Conservation (phyloP, 2,113 vertebrate genomes). For the Lathamus discolor region DNA sequence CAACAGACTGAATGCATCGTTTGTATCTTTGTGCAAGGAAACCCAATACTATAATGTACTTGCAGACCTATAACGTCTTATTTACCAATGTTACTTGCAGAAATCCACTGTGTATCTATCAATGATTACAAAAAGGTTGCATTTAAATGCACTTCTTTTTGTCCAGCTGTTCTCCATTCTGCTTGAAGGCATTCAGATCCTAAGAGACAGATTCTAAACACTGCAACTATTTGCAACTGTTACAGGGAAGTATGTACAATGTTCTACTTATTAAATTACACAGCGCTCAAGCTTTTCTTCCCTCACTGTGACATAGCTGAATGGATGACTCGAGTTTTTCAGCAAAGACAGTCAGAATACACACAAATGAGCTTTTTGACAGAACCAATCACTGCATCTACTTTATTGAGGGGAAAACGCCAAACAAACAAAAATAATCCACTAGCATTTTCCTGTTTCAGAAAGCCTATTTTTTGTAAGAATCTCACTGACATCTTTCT, state of each 20-base stretch:
- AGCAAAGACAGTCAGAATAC: not conserved
- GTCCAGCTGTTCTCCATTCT: not conserved
- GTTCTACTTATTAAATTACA: not conserved
- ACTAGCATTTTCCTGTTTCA: not conserved
- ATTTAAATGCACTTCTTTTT: not conserved
- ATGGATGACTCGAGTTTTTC: not conserved
- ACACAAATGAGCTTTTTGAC: not conserved
- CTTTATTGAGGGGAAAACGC: not conserved
- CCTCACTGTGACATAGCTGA: not conserved
- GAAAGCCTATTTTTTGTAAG: not conserved
- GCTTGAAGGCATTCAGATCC: not conserved
- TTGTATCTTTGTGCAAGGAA: not conserved
- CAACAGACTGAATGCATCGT: not conserved
- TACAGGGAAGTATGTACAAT: not conserved
- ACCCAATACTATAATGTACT: not conserved
- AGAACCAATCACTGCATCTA: not conserved
- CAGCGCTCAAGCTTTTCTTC: not conserved
- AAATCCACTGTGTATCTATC: not conserved
- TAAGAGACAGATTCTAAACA: not conserved
- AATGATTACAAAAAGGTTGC: fast-evolving
- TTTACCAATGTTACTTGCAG: not conserved
- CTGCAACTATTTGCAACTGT: not conserved
- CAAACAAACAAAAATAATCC: not conserved
- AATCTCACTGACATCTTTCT: not conserved
- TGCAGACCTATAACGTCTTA: not conserved